phyloP scores from a whole-genome alignment of 2,888 invertebrate genomes.

The Drosophila vallismaia region DNA sequence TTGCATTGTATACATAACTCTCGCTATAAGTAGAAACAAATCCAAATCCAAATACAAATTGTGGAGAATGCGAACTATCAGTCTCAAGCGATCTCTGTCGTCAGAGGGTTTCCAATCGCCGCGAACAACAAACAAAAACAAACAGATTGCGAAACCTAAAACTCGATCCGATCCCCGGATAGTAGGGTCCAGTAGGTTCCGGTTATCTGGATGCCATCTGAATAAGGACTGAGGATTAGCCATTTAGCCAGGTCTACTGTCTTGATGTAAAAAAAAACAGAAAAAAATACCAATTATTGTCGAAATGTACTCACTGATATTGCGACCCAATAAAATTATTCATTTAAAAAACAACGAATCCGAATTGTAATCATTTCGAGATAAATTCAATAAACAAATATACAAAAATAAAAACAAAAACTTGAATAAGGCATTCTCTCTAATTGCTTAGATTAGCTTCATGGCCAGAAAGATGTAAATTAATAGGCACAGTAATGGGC shows the following conservation, averaged over 20 bases:
- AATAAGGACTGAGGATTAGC: slow-evolving; percentile 43
- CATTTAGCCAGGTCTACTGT: slow-evolving; percentile 47
- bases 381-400: slow-evolving; percentile 29
- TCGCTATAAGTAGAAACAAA: slow-evolving; percentile 44
- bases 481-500: slow-evolving; percentile 16
- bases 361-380: slow-evolving; percentile 25
- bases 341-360: slow-evolving; percentile 49
- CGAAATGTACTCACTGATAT: slow-evolving; percentile 75
- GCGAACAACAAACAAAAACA: slow-evolving; percentile 27
- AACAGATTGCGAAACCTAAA: slow-evolving; percentile 40
- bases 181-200: slow-evolving; percentile 21
- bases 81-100: slow-evolving; percentile 65
- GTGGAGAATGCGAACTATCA: slow-evolving; percentile 55
- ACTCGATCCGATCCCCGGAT: slow-evolving; percentile 15
- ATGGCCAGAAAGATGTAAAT: slow-evolving; percentile 34
- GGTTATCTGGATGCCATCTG: slow-evolving; percentile 18
- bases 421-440: slow-evolving; percentile 12
- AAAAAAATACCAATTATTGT: slow-evolving; percentile 53
- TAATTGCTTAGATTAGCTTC: slow-evolving; percentile 39
- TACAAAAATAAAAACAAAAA: slow-evolving; percentile 11
- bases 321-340: slow-evolving; percentile 71
- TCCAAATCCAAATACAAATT: slow-evolving; percentile 10
- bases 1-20: slow-evolving; percentile 57
- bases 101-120: slow-evolving; percentile 70
- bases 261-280: slow-evolving; percentile 27